Evolutionary conservation across 2,888 invertebrate genomes (phyloP).

Genomic region (Spatulosminthurus flaviceps): DNA sequence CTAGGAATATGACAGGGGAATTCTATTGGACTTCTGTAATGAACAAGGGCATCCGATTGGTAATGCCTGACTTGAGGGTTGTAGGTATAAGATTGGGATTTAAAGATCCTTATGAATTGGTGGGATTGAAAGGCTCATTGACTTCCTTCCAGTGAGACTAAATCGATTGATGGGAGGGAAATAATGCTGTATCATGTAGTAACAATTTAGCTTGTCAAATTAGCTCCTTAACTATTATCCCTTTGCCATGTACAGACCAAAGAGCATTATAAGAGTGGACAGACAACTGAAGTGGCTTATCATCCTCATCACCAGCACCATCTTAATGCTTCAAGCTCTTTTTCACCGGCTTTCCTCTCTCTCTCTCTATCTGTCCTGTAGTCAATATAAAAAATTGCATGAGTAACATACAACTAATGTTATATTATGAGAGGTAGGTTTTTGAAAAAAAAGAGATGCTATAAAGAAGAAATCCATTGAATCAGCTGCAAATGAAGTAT

Average conservation of each 20-base stretch:
- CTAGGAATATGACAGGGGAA: background rate
- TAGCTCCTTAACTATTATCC: constrained; percentile 54
- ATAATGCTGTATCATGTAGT: constrained; percentile 58
- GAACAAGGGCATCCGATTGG: constrained; percentile 1
- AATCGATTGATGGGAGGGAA: constrained; percentile 27
- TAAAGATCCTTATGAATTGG: too few relatives aligned
- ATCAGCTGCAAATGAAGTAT: constrained; percentile 41
- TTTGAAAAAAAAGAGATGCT: too few relatives aligned
- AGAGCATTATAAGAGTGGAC: constrained; percentile 15
- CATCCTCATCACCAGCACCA: constrained; percentile 45
- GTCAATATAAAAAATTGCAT: too few relatives aligned
- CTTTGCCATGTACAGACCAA: background rate
- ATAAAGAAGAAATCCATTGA: constrained; percentile 35
- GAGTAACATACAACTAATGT: too few relatives aligned
- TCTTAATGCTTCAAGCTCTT: constrained; percentile 36
- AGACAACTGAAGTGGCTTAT: constrained; percentile 46
- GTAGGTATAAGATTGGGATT: too few relatives aligned
- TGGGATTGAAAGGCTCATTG: constrained; percentile 25
- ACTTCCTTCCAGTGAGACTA: constrained; percentile 7
- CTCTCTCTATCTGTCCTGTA: background rate
- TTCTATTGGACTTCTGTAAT: background rate
- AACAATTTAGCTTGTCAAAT: constrained; percentile 64
- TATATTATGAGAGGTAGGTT: background rate
- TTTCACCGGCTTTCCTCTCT: background rate
- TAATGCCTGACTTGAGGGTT: too few relatives aligned